Evolutionary conservation across 2,888 invertebrate species (phyloP), one percentile per base, ranked within the genome.

Genomic region (Oithona nana): DNA sequence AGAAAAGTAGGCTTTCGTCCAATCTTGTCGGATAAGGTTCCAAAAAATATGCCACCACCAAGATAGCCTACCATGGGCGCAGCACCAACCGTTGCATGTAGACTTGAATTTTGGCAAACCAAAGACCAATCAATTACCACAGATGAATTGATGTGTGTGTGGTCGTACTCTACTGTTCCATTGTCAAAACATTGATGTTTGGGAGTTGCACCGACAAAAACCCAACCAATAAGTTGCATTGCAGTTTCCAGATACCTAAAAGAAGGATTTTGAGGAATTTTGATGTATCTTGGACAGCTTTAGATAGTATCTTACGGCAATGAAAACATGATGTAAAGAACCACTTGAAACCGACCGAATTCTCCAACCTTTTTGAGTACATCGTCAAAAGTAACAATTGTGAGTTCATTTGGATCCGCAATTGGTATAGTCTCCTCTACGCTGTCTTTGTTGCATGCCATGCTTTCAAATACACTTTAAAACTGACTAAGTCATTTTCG

Each of bases 191-290:
- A 62, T n/a, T 26, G 2, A 31, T 62, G 62, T 6, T n/a, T 20
- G 3, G 28, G 56, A 30, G 20, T 54, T 3, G 56, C 55, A n/a
- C 62, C 62, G 3, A 62, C 62, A 48, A 62, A 62, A 2, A 62
- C 62, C 62, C 62, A 62, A 29, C 62, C 62, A 24, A 62, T 56
- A 2, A 62, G 39, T 26, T 62, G 62, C 62, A 62, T 62, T 16
- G 62, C 31, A 28, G 62, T 56, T 39, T 28, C 29, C 26, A 62
- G 22, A 26, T 56, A 62, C 1, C n/a, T n/a, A n/a, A n/a, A n/a
- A n/a, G n/a, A n/a, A n/a, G n/a, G n/a, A n/a, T n/a, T n/a, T n/a
- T n/a, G n/a, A n/a, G n/a, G n/a, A n/a, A n/a, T n/a, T n/a, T n/a
- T n/a, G n/a, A n/a, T n/a, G n/a, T n/a, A n/a, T n/a, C n/a, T n/a